Conservation (phyloP, 1,140 invertebrate species). For the Harpegnathos saltator region DNA sequence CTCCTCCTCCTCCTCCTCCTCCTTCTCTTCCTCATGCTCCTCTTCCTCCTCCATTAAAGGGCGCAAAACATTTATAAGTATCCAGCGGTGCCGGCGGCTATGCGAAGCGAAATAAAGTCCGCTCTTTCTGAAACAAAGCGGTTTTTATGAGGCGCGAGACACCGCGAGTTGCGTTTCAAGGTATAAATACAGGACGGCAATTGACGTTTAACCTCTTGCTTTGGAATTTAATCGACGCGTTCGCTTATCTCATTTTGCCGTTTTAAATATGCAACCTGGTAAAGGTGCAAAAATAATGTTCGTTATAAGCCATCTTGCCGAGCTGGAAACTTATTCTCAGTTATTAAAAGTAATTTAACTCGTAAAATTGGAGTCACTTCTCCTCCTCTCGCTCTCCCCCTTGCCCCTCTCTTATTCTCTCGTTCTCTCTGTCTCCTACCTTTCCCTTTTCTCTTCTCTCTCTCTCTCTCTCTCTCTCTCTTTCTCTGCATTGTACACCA, state of each 20-base stretch:
- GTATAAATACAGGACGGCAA: constrained; percentile 53
- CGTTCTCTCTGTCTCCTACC: too few relatives aligned
- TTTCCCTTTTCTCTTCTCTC: too few relatives aligned
- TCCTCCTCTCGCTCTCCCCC: neutral
- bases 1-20: too few relatives aligned
- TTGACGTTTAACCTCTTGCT: constrained; percentile 54
- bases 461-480: too few relatives aligned
- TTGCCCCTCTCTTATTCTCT: too few relatives aligned
- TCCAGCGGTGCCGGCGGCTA: constrained; percentile 47
- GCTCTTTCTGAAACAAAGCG: constrained; percentile 57
- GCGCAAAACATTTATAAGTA: constrained; percentile 62
- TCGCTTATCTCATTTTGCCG: constrained; percentile 38
- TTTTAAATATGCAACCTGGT: constrained; percentile 36
- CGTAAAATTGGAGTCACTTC: neutral
- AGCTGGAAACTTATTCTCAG: neutral
- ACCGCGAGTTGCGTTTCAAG: constrained; percentile 51
- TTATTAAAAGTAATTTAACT: constrained; percentile 15
- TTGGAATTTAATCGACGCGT: constrained; percentile 50
- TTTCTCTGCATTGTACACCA: too few relatives aligned
- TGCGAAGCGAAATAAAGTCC: constrained; percentile 53
- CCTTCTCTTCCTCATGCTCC: too few relatives aligned
- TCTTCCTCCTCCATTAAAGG: constrained; percentile 61
- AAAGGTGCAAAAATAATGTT: constrained; percentile 19
- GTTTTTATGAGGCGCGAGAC: constrained; percentile 60
- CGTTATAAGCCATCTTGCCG: constrained; percentile 13